Evolutionary conservation across 2,888 invertebrate genomes (phyloP).

Genomic region (Limnephilus marmoratus): DNA sequence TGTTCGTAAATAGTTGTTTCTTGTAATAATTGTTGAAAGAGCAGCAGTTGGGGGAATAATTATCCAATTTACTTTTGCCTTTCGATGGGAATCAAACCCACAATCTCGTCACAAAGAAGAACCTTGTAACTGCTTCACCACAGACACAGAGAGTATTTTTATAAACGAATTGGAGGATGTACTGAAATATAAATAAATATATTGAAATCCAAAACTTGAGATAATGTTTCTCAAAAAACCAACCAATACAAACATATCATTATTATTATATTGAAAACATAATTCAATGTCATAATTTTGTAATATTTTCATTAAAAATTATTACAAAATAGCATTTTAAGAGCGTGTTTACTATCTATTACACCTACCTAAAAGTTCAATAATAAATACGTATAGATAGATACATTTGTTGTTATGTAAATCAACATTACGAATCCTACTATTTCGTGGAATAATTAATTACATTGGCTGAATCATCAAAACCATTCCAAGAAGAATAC

Average conservation of each 20-base stretch:
- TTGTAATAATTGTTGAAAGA: too few relatives aligned
- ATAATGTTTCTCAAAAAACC: neutral
- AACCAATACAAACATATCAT: too few relatives aligned
- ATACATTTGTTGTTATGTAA: neutral
- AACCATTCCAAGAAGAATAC: neutral
- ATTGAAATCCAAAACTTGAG: too few relatives aligned
- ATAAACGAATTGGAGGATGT: neutral
- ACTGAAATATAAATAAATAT: neutral
- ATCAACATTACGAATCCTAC: constrained; percentile 16
- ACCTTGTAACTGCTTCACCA: neutral
- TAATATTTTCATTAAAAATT: neutral
- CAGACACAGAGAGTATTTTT: neutral
- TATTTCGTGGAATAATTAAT: neutral
- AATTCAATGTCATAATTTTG: neutral
- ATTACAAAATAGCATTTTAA: neutral
- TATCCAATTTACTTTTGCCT: neutral
- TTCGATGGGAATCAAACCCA: neutral
- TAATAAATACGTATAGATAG: neutral
- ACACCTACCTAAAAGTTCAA: neutral
- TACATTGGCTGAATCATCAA: constrained; percentile 29
- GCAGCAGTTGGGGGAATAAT: too few relatives aligned
- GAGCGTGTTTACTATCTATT: neutral
- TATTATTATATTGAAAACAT: neutral
- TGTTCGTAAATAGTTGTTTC: too few relatives aligned
- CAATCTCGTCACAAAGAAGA: constrained; percentile 24